Base-by-base conservation (phyloP, 2,888 invertebrate genomes). In the Drosophila melanosoma region DNA sequence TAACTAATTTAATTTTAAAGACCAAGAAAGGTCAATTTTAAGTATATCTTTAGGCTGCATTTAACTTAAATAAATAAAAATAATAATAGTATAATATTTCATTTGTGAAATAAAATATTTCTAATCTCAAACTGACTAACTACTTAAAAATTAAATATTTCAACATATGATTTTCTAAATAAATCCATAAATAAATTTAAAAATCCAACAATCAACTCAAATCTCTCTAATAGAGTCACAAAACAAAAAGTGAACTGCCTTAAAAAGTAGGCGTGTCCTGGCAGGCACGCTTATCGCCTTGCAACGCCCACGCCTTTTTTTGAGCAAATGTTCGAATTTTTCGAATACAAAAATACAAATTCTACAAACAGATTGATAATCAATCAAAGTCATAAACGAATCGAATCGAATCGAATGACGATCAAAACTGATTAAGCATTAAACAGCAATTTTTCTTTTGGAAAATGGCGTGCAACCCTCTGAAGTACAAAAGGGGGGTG, bases 381-480 rank as follows among this genome's bases (percentile, higher is more conserved):
- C 92, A 91, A 91, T 91, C 91, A 91, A 88, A 87, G 90, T 90
- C 91, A 90, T 90, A 91, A 91, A 75, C 74, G 79, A 69, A 71
- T 71, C 74, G 79, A 69, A 71, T 71, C 74, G 79, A 69, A 74
- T 68, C 68, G 69, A 74, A 78, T 61, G 65, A 78, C 62, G 75
- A 80, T 77, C 58, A 78, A 56, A 72, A 45, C 72, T 76, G 87
- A 87, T 84, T 83, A 72, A 59, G 69, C 73, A 73, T 72, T 79
- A 75, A 72, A 32, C 42, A 69, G 69, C 40, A 17, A 3, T 68
- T 52, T 57, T 20, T 45, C 12, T 42, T 51, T 33, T 26, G 61
- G 45, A 74, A 76, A 69, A 78, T 79, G 79, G 69, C 69, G 74
- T 73, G 60, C 80, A 81, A 69, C 54, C 69, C 74, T 52, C 64